phyloP scores from a whole-genome alignment of 2,797 vertebrate genomes.

The Oceanodroma leucorhoa region DNA sequence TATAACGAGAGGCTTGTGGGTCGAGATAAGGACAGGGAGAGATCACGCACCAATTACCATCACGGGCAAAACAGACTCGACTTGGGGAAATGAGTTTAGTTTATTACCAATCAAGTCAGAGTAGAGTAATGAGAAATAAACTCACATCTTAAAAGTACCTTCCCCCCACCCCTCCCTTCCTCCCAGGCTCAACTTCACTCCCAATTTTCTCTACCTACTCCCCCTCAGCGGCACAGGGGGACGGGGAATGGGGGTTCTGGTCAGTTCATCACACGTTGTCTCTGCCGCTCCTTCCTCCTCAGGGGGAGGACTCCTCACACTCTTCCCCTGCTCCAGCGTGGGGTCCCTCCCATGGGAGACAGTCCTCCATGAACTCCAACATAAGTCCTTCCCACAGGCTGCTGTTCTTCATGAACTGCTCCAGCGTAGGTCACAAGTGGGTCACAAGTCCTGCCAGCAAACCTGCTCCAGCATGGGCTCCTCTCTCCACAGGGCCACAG shows the following conservation, averaged over 20 bases:
- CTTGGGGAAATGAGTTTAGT: too few species aligned
- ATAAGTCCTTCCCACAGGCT: background rate
- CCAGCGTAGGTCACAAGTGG: too few species aligned
- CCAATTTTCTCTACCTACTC: background rate
- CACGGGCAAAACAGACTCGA: background rate
- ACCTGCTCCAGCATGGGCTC: too few species aligned
- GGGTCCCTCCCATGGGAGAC: background rate
- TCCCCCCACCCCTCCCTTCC: background rate
- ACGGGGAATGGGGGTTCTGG: background rate
- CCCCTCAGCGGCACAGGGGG: accelerated
- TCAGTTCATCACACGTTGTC: background rate
- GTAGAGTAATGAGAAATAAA: background rate
- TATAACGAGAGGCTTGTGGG: background rate
- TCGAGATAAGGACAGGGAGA: background rate
- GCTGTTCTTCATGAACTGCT: background rate
- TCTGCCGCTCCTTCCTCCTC: background rate
- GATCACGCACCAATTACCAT: background rate
- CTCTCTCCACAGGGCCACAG: too few species aligned
- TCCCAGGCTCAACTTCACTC: background rate
- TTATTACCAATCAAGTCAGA: background rate
- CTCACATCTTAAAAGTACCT: background rate
- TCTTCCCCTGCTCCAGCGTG: background rate
- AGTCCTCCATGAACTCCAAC: background rate
- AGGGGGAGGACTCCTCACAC: background rate
- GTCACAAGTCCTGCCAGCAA: too few species aligned